Percentiles rank a stretch among this genome's conserved stretches.
Evolutionary conservation across 2,113 vertebrate species (phyloP).

Genomic region (Cynopterus brachyotis): DNA sequence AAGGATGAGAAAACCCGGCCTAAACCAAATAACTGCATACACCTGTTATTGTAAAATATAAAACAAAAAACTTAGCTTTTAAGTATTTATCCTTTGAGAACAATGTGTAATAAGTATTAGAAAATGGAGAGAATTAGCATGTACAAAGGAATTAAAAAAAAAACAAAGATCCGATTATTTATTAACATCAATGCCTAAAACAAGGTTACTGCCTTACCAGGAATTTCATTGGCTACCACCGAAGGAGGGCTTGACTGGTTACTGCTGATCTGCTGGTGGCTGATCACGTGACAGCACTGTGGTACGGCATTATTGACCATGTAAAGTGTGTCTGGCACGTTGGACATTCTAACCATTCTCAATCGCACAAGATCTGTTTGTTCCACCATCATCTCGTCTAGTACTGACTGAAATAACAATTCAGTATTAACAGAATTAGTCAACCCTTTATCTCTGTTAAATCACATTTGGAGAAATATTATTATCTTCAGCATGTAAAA

Average conservation of each 20-base stretch:
- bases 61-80: neutral
- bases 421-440: neutral
- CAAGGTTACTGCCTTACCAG: slow-evolving; percentile 86
- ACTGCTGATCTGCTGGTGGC: slow-evolving; percentile 94
- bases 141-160: neutral
- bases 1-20: neutral
- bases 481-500: slow-evolving; percentile 51
- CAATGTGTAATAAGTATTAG: neutral
- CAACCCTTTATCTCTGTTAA: neutral
- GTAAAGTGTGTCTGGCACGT: slow-evolving; percentile 98
- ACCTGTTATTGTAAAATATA: neutral
- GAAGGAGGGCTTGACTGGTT: slow-evolving; percentile 92
- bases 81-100: slow-evolving; percentile 7
- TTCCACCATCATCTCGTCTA: slow-evolving; percentile 99
- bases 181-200: neutral
- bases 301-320: slow-evolving; percentile 97
- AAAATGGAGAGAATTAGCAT: neutral
- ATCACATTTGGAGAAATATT: neutral
- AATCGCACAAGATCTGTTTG: slow-evolving; percentile 96
- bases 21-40: neutral
- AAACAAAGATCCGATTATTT: neutral
- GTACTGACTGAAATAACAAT: slow-evolving; percentile 88
- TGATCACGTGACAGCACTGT: slow-evolving; percentile 97
- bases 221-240: slow-evolving; percentile 98
- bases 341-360: slow-evolving; percentile 98